These are phyloP conservation scores for Lophura nycthemera DNA, from an alignment of 2,113 vertebrate genomes.

Conservation along the genomic window DNA sequence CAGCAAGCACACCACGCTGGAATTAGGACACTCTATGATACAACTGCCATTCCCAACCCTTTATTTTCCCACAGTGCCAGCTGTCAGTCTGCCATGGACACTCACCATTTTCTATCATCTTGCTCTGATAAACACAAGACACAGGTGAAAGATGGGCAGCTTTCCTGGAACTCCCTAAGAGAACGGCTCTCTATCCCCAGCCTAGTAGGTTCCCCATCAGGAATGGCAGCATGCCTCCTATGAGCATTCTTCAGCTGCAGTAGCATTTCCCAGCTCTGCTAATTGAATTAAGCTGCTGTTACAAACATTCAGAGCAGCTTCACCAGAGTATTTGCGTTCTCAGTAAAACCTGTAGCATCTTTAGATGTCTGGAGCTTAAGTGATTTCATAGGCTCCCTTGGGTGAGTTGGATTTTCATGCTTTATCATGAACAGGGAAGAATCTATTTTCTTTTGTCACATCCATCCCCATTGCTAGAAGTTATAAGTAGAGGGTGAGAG, in stretches of 20 bases:
- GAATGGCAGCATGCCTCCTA: background rate
- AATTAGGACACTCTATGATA: background rate
- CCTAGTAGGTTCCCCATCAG: background rate
- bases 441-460: background rate
- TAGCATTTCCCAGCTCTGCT: background rate
- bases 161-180: background rate
- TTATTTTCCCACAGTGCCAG: background rate
- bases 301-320: background rate
- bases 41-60: background rate
- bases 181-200: background rate
- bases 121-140: background rate
- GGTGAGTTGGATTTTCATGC: background rate
- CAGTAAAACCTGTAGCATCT: background rate
- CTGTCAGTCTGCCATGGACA: background rate
- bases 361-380: background rate
- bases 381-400: background rate
- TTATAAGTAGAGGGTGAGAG: background rate
- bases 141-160: background rate
- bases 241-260: background rate
- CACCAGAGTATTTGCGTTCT: background rate
- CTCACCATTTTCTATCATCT: background rate
- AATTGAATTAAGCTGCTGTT: background rate
- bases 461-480: background rate
- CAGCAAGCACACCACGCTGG: background rate
- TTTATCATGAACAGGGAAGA: background rate